A percentile compares a stretch with the other conserved stretches of the same genome.
Evolutionary conservation across 2,888 invertebrate species (phyloP).

Genomic region (Drosophila kuntzei): DNA sequence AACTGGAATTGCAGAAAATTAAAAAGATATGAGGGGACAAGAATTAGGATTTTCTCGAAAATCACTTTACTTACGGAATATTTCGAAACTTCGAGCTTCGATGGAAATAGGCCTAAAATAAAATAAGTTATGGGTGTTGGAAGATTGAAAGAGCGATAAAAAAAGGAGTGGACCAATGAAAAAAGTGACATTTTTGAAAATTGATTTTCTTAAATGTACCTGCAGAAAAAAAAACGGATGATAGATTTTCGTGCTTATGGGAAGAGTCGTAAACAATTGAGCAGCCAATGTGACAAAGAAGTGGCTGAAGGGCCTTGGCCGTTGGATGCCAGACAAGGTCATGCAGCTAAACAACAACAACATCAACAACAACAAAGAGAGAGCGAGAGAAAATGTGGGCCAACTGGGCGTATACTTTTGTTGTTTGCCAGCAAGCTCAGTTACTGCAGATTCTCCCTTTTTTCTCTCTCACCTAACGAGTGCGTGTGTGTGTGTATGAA

Average conservation of each 20-base stretch:
- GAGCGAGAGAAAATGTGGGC: slow-evolving; percentile 51
- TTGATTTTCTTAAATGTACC: slow-evolving; percentile 1
- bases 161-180: background rate
- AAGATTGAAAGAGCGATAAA: background rate
- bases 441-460: slow-evolving; percentile 42
- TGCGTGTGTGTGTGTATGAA: slow-evolving; percentile 29
- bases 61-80: no score
- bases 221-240: slow-evolving; percentile 5
- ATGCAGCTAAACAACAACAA: slow-evolving; percentile 37
- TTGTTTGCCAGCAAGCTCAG: slow-evolving; percentile 53
- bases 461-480: slow-evolving; percentile 8
- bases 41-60: background rate
- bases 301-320: slow-evolving; percentile 51
- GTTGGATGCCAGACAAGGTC: slow-evolving; percentile 70
- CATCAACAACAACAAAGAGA: slow-evolving; percentile 30
- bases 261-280: slow-evolving; percentile 38
- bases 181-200: background rate
- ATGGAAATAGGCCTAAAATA: no score
- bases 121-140: background rate
- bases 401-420: slow-evolving; percentile 68
- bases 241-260: slow-evolving; percentile 10
- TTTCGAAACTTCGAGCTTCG: no score
- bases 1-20: slow-evolving; percentile 6
- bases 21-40: background rate
- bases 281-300: slow-evolving; percentile 61